Evolutionary conservation across 2,113 vertebrate species (phyloP), one percentile per base, ranked within the genome.

Genomic region (Ochotona curzoniae): DNA sequence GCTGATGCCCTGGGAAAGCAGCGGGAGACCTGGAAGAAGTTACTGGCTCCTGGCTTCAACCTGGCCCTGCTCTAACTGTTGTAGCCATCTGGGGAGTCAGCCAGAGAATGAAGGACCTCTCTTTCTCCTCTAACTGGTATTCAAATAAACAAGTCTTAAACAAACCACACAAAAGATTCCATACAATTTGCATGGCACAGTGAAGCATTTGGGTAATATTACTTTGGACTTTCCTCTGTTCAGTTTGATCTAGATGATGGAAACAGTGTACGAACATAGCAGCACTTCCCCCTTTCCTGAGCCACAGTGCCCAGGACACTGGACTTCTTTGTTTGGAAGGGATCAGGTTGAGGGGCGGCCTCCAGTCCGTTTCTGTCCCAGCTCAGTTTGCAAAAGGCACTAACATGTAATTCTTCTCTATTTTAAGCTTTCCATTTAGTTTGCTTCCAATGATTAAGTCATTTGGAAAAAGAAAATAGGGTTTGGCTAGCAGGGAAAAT

Each of bases 381-480:
- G 94, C 51, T 95, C 94, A 66, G 92, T 96, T 96, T 95, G 88
- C 95, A 93, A 89, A 96, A 95, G 89, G 92, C 96, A 93, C 93
- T 96, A 94, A 96, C 94, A 86, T 49, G 81, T 94, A 93, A 96
- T 93, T 97, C 96, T 95, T 95, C 95, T 96, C 93, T 83, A 25
- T 97, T 97, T 95, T 96, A 94, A 94, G 96, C 95, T 94, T 94
- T 92, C 89, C 94, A 96, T 95, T 97, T 96, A 96, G 97, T 97
- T 96, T 93, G 96, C 95, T 97, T 97, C 95, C 81, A 49, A 75
- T 94, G 97, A 97, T 97, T 96, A 76, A 95, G 95, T 95, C 96
- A 96, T 97, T 97, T 97, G 97, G 96, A 95, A 97, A n/a, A n/a
- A n/a, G n/a, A n/a, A n/a, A 78, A 60, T 8, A 61, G 54, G 83